Conservation (phyloP, 2,113 vertebrate species). For the Sarotherodon lohbergeri region DNA sequence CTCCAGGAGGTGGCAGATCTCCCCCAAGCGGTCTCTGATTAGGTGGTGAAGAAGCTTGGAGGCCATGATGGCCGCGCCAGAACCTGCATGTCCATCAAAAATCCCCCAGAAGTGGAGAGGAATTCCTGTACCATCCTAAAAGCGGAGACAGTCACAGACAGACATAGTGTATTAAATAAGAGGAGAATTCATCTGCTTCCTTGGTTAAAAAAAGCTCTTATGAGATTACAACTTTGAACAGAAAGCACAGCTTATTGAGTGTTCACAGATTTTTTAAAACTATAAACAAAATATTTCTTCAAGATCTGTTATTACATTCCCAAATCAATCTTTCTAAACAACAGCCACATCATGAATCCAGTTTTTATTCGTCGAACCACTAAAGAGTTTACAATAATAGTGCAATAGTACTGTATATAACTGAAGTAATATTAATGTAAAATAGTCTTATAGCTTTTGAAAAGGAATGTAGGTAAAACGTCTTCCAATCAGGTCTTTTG, state of each 20-base stretch:
- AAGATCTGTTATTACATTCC: neutral
- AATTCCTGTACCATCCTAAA: conserved; percentile 77
- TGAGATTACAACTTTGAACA: conserved; percentile 6
- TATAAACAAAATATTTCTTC: neutral
- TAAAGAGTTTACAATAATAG: neutral
- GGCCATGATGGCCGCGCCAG: conserved; percentile 87
- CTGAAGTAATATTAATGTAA: neutral
- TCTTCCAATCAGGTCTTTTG: neutral
- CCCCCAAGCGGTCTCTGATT: conserved; percentile 85
- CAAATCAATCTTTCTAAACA: neutral
- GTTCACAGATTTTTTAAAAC: neutral
- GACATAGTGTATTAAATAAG: neutral
- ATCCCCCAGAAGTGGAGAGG: conserved; percentile 91
- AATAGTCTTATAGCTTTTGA: neutral
- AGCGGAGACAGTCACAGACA: neutral
- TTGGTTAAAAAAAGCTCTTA: neutral
- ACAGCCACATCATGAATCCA: neutral
- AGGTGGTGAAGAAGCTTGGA: conserved; percentile 85
- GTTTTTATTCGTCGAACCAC: neutral
- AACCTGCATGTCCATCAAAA: conserved; percentile 92
- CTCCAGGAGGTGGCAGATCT: conserved; percentile 85
- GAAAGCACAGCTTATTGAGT: neutral
- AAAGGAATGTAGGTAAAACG: neutral
- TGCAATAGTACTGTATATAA: neutral
- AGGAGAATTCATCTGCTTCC: neutral